Evolutionary conservation across 2,113 vertebrate species (phyloP), one percentile per base, ranked within the genome.

Genomic region (Neomonachus schauinslandi): DNA sequence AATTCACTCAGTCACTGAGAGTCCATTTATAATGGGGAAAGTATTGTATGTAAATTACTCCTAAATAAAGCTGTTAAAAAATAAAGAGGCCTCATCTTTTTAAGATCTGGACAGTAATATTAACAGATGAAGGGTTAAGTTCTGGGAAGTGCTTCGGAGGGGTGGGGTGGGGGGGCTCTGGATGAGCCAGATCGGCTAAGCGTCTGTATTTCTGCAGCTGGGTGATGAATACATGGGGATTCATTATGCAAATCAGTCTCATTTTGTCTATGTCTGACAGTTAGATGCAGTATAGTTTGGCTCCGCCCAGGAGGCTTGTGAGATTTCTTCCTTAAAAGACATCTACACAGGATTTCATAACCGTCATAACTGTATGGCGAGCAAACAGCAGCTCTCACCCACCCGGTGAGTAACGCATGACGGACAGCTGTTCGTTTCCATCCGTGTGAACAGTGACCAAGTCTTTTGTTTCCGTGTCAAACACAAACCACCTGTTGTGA

Each of bases 371-470:
- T 7, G n/a, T 0, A 14, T 14, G 2, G 92, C 3, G 79, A 96
- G 67, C 12, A 90, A 97, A n/a, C 0, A 4, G 65, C 67, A 6
- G 15, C 49, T 74, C 99, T 97, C 83, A 99, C 99, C 99, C 99
- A 99, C 99, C 99, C 99, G 99, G 99, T 13, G 99, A 99, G 92
- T 99, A 99, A 88, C 99, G 99, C 99, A 99, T 99, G 49, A 99
- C 99, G 1, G 99, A 99, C 96, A 99, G 99, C 98, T 99, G 99
- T 71, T 99, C 99, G 0, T 99, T 99, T 55, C 99, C 99, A 97
- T 99, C 99, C 80, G 99, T 99, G 99, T 99, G 99, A 84, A 99
- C 99, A 0, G 99, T 99, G 98, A 99, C 99, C 97, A 99, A 98
- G 98, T 99, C 99, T 98, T 99, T 99, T 14, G 99, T 99, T 98